These are phyloP conservation scores for Mythimna vitellina DNA, from an alignment of 2,888 invertebrate species.

Conservation along the genomic window DNA sequence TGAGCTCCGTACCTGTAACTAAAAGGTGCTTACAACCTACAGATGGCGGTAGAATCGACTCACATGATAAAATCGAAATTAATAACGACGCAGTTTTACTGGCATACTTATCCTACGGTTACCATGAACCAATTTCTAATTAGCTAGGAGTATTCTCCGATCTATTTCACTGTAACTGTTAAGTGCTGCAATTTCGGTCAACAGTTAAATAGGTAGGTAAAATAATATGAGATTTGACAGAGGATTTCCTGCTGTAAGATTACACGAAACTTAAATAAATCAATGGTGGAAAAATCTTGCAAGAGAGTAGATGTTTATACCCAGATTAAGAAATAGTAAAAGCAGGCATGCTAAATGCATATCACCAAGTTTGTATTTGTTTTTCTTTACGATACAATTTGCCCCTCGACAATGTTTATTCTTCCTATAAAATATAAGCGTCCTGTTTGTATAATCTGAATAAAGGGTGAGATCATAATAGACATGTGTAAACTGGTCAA, in stretches of 20 bases:
- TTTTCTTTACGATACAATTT: not conserved
- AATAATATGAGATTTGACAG: not conserved
- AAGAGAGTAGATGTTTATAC: not conserved
- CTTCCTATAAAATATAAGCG: not conserved
- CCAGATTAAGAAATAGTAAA: not conserved
- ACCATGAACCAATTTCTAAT: not conserved
- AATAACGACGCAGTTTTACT: not conserved
- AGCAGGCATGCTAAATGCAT: not conserved
- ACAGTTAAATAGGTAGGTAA: no score
- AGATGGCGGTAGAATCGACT: constrained; percentile 40
- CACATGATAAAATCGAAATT: constrained; percentile 31
- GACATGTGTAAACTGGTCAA: not conserved
- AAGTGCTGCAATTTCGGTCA: not conserved
- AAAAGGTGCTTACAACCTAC: not conserved
- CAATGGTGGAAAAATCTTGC: not conserved
- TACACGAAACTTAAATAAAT: not conserved
- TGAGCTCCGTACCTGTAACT: constrained; percentile 3
- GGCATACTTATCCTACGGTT: not conserved
- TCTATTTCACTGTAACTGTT: not conserved
- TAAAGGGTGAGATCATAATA: not conserved
- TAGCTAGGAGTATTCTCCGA: not conserved
- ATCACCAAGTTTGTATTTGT: not conserved
- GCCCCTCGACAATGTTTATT: not conserved
- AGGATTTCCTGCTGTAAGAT: not conserved
- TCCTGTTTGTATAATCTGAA: not conserved